Evolutionary conservation across 2,888 invertebrate species (phyloP).

Genomic region (Apodemia zela): DNA sequence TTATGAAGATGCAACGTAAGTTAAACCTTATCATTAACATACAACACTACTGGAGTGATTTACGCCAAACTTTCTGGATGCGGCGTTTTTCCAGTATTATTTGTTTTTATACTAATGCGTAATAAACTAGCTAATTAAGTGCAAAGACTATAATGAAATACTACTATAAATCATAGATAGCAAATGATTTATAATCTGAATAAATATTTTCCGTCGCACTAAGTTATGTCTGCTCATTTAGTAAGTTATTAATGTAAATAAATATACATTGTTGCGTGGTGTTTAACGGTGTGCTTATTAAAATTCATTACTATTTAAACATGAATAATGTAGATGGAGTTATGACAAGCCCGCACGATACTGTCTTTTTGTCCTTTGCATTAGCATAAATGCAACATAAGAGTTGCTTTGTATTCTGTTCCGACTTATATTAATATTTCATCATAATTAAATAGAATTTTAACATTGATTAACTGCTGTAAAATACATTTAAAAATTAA

Average conservation of each 20-base stretch:
- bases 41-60: too few species aligned
- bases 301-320: conserved; percentile 41
- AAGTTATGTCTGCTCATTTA: conserved; percentile 17
- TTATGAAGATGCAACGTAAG: too few species aligned
- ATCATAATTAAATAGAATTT: background rate
- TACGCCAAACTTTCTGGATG: background rate
- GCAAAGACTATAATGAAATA: background rate
- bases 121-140: background rate
- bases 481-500: too few species aligned
- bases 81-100: background rate
- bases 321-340: conserved; percentile 38
- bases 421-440: background rate
- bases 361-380: conserved; percentile 22
- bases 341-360: conserved; percentile 26
- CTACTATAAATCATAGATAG: background rate
- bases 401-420: conserved; percentile 17
- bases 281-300: conserved; percentile 30
- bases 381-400: conserved; percentile 26
- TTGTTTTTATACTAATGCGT: background rate
- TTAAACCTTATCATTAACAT: too few species aligned
- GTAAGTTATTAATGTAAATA: conserved; percentile 21
- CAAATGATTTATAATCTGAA: conserved; percentile 6
- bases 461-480: background rate
- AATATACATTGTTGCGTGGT: conserved; percentile 25
- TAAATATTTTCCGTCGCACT: conserved; percentile 1